These are phyloP conservation scores for Protula sp. DNA, from an alignment of 2,888 invertebrate genomes.

Conservation along the genomic window DNA sequence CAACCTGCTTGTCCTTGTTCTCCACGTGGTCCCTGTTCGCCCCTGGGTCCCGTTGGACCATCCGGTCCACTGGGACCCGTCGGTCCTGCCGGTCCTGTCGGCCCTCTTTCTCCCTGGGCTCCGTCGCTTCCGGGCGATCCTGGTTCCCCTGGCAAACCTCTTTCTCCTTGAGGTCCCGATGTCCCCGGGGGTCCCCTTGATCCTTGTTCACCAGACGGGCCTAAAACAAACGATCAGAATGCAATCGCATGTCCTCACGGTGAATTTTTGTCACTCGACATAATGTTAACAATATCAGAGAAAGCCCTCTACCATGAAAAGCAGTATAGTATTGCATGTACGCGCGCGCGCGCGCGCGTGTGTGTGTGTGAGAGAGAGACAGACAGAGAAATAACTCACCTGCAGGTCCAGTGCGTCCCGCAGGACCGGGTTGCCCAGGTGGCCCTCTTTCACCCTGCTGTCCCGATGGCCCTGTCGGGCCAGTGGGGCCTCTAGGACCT, in stretches of 20 bases:
- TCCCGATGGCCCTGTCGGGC: constrained; percentile 17
- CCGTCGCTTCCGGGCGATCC: constrained; percentile 13
- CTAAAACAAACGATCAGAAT: not conserved
- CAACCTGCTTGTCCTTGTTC: not conserved
- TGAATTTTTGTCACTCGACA: too few species aligned
- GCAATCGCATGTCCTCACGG: constrained; percentile 1
- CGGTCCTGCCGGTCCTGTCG: constrained; percentile 4
- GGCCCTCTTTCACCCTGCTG: constrained; percentile 11
- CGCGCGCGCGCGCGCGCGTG: too few species aligned
- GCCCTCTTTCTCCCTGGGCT: constrained; percentile 5
- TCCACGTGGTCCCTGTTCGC: constrained; percentile 1
- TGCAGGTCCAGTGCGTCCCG: constrained; percentile 10
- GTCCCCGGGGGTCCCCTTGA: constrained; percentile 63
- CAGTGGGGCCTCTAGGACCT: constrained; percentile 13
- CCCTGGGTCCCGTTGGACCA: constrained; percentile 2
- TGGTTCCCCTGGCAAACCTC: constrained; percentile 9
- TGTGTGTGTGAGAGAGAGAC: too few species aligned
- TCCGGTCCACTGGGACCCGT: not conserved
- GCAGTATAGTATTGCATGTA: too few species aligned
- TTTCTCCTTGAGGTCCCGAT: constrained; percentile 7
- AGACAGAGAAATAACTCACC: too few species aligned
- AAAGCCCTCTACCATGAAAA: too few species aligned
- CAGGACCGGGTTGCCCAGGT: constrained; percentile 10
- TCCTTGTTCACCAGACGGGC: not conserved
- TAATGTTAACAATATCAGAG: too few species aligned